Percentiles rank a stretch among this genome's conserved stretches.
These are phyloP conservation scores for Laupala kohalensis DNA, from an alignment of 1,140 invertebrate species.

Conservation along the genomic window DNA sequence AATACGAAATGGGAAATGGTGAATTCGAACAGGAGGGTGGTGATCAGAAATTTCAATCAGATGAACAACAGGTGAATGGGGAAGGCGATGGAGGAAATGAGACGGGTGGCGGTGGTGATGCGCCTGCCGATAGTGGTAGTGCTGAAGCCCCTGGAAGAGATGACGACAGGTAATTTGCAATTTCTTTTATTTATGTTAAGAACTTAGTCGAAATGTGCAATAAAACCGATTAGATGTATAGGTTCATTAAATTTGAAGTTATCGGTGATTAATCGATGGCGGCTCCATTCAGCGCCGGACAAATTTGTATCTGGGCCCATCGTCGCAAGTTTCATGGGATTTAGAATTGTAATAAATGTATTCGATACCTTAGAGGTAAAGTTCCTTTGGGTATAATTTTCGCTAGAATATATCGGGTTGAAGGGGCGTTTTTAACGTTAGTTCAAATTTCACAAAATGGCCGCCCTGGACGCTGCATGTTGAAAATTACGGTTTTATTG, in stretches of 20 bases:
- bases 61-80: slow-evolving; percentile 14
- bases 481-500: not conserved
- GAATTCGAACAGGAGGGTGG: slow-evolving; percentile 14
- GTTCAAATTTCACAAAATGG: not conserved
- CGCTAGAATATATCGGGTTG: not conserved
- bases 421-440: not conserved
- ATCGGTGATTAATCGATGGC: not conserved
- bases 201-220: not conserved
- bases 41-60: slow-evolving; percentile 4
- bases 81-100: slow-evolving; percentile 12
- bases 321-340: not conserved
- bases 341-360: not conserved
- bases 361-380: not conserved
- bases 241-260: not conserved
- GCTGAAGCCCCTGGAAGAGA: slow-evolving; percentile 21
- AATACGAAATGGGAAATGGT: slow-evolving; percentile 16
- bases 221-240: slow-evolving; percentile 6
- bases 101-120: slow-evolving; percentile 11
- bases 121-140: slow-evolving; percentile 18
- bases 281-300: not conserved
- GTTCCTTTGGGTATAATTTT: not conserved
- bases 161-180: slow-evolving; percentile 19
- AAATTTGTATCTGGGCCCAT: slow-evolving; percentile 6
- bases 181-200: not conserved
- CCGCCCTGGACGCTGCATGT: not conserved